phyloP scores from a whole-genome alignment of 2,113 vertebrate species.

The Seriola quinqueradiata region DNA sequence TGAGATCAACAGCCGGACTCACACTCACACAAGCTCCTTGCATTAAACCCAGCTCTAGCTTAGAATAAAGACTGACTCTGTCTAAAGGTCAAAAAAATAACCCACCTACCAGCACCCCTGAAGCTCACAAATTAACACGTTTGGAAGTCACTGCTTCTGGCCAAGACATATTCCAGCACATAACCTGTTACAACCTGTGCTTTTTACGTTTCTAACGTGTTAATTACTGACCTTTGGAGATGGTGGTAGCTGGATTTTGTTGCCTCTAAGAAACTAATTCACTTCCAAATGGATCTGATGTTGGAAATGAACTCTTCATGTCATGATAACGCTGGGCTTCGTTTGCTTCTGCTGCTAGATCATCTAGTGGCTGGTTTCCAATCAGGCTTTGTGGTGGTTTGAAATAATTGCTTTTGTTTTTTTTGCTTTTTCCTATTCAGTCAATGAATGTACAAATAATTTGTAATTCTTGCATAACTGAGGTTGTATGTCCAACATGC shows the following conservation, averaged over 20 bases:
- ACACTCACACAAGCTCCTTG: not conserved
- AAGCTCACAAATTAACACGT: not conserved
- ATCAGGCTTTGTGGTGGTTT: conserved; percentile 20
- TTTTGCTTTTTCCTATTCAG: conserved; percentile 1
- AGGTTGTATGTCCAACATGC: not conserved
- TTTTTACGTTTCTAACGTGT: not conserved
- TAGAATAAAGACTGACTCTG: not conserved
- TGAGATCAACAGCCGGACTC: not conserved
- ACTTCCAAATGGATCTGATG: not conserved
- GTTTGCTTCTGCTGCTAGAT: not conserved
- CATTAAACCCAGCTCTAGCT: not conserved
- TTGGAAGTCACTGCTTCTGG: not conserved
- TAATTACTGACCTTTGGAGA: not conserved
- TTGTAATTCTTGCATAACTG: not conserved
- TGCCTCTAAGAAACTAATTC: not conserved
- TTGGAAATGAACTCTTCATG: conserved; percentile 57
- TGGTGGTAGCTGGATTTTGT: not conserved
- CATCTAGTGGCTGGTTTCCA: conserved; percentile 6
- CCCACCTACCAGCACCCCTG: not conserved
- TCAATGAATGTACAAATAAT: conserved; percentile 1
- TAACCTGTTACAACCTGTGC: not conserved
- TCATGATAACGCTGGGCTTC: conserved; percentile 28
- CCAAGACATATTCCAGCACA: no score
- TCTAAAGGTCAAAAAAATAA: not conserved
- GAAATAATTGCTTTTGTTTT: not conserved